Evolutionary conservation across 2,888 invertebrate species (phyloP), one percentile per base, ranked within the genome.

Genomic region (Metacarcinus magister): DNA sequence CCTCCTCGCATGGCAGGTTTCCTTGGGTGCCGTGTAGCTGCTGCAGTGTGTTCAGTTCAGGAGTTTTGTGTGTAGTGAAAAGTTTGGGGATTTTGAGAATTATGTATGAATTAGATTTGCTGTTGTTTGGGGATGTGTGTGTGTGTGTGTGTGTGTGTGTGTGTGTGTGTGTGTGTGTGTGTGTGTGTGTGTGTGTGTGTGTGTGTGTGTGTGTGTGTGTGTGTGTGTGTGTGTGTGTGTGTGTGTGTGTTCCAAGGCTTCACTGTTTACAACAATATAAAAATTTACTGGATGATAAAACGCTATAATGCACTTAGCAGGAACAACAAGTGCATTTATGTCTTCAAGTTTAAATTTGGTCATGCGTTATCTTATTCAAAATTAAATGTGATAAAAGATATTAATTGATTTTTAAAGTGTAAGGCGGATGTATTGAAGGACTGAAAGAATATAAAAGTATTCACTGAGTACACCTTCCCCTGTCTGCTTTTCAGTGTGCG

Each of bases 1-100:
- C 10, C 87, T 39, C 87, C 87, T 87, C 32, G 75, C n/a, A 87
- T 39, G 39, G n/a, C 32, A 87, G 87, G 87, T 87, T 87, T 87
- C 16, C 75, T 75, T n/a, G 13, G 13, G 87, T 39, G 87, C 32
- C 87, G 87, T 39, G 87, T 39, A 32, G 13, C 23, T 23, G 2
- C n/a, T 7, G 23, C 28, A 75, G 75, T 75, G 75, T 75, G 28
- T 75, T 75, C 75, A 28, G 75, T 75, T 75, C 75, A 75, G 75
- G 75, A 28, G 75, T 8, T 16, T 54, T 16, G 54, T 67, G 67
- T 67, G 67, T 67, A 23, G 54, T 54, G 5, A 67, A 23, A 23
- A 67, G 67, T 67, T 0, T 67, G 23, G 67, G 19, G 23, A 23
- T 23, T 23, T 23, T 16, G 67, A 1, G 23, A 5, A 8, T 2